A percentile compares a stretch with the other conserved stretches of the same genome.
Evolutionary conservation across 2,113 vertebrate species (phyloP).

Genomic region (Leucopsar rothschildi): DNA sequence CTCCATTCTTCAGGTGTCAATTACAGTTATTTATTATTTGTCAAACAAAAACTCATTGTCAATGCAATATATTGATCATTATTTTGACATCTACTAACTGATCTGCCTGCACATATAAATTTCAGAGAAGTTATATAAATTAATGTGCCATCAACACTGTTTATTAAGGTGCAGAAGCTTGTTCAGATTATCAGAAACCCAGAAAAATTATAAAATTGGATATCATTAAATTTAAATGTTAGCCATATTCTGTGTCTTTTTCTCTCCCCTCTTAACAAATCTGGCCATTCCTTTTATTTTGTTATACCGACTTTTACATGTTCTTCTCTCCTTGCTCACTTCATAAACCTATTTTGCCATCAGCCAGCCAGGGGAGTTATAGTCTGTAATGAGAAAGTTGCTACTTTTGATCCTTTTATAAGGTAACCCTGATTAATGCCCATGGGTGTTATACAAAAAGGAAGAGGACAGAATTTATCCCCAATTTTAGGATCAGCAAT

Average conservation of each 20-base stretch:
- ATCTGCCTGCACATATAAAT: background rate
- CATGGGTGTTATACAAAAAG: background rate
- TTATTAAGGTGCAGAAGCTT: background rate
- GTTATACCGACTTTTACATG: background rate
- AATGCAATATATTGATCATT: background rate
- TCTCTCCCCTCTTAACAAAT: background rate
- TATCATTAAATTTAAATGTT: background rate
- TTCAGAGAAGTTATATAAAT: background rate
- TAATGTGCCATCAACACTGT: background rate
- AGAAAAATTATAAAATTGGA: background rate
- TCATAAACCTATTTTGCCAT: background rate
- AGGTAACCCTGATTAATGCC: background rate
- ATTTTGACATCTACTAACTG: background rate
- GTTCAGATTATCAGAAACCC: background rate
- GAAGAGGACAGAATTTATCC: background rate
- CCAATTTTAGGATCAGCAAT: background rate
- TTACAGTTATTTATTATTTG: background rate
- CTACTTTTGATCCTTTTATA: background rate
- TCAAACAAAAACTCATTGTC: background rate
- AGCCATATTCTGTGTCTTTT: background rate
- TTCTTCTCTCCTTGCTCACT: background rate
- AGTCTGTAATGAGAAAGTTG: background rate
- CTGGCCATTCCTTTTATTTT: background rate
- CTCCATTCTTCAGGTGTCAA: background rate
- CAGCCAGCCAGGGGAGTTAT: background rate